Conservation (phyloP, 92 coral and sea anemone genomes). For the Parazoanthus darwini region DNA sequence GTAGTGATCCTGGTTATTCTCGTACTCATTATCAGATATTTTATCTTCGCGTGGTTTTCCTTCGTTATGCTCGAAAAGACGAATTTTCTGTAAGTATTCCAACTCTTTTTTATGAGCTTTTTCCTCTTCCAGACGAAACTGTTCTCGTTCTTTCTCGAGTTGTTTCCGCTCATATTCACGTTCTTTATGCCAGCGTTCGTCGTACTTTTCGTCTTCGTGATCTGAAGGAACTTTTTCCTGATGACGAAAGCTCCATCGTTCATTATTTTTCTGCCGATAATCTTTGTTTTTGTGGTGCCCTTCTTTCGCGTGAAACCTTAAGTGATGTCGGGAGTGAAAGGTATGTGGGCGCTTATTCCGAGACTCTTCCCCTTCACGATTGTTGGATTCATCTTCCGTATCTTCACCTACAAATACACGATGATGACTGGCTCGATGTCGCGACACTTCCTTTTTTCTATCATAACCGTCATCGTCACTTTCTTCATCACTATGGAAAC, state of each 20-base stretch:
- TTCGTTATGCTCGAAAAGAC: conserved; percentile 27
- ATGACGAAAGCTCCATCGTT: conserved; percentile 16
- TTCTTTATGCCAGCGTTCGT: conserved; percentile 13
- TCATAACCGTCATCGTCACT: neutral
- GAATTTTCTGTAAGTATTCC: conserved; percentile 34
- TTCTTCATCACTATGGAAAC: conserved; percentile 19
- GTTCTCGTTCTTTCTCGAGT: conserved; percentile 24
- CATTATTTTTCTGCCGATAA: neutral
- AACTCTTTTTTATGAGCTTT: conserved; percentile 30
- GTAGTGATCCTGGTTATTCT: neutral
- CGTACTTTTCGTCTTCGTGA: neutral
- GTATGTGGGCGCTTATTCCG: neutral
- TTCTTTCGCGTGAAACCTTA: neutral
- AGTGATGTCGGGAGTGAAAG: conserved; percentile 7
- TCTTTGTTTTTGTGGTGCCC: neutral
- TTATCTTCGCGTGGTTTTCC: neutral
- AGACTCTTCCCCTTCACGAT: neutral
- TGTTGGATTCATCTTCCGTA: conserved; percentile 14
- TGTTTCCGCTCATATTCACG: conserved; percentile 18
- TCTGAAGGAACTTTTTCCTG: neutral
- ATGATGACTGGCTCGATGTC: neutral
- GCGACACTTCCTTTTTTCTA: neutral
- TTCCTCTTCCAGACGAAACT: conserved; percentile 32
- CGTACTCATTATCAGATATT: neutral
- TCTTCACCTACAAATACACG: conserved; percentile 40